phyloP scores from a whole-genome alignment of 2,113 vertebrate genomes.

The Sus scrofa region T2T-Sscrofa CM000826.6:61796001-61796500 shows the following conservation, averaged over 20 bases:
- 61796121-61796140: background rate
- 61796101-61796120: no score
- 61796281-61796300: background rate
- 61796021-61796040: no score
- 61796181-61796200: background rate
- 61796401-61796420: background rate
- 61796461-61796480: conserved; percentile 33
- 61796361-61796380: background rate
- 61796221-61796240: background rate
- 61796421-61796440: background rate
- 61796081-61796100: no score
- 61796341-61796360: background rate
- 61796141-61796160: background rate
- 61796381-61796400: background rate
- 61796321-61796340: background rate
- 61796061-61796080: no score
- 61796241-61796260: background rate
- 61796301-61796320: background rate
- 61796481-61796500: background rate
- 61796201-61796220: conserved; percentile 33
- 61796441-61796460: background rate
- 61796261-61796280: background rate
- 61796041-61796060: no score
- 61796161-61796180: background rate
- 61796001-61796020: no score